Evolutionary conservation across 2,888 invertebrate genomes (phyloP).

Genomic region (Andrena haemorrhoa): DNA sequence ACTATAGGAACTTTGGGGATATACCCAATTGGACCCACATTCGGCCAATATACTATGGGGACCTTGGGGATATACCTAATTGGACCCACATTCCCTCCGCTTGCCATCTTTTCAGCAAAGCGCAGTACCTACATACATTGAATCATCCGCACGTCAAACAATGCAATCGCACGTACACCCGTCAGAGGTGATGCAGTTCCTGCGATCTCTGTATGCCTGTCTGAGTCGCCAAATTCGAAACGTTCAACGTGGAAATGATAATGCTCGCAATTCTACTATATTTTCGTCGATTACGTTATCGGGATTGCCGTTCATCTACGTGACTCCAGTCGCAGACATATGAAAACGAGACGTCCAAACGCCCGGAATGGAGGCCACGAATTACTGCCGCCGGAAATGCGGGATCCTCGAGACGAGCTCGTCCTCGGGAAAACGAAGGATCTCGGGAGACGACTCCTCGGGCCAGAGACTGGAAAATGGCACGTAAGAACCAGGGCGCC

Average conservation of each 20-base stretch:
- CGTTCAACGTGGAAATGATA: constrained; percentile 14
- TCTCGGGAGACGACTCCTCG: constrained; percentile 17
- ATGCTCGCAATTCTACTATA: constrained; percentile 21
- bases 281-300: constrained; percentile 36
- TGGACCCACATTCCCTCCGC: too few relatives aligned
- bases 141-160: constrained; percentile 6
- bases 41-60: too few relatives aligned
- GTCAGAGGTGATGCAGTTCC: background rate
- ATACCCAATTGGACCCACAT: too few relatives aligned
- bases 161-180: constrained; percentile 30
- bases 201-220: background rate
- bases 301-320: constrained; percentile 36
- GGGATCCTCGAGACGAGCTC: constrained; percentile 20
- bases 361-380: constrained; percentile 60
- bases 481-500: constrained; percentile 33
- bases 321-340: constrained; percentile 19
- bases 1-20: too few relatives aligned
- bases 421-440: constrained; percentile 22
- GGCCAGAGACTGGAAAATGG: constrained; percentile 28
- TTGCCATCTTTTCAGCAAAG: too few relatives aligned
- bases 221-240: background rate
- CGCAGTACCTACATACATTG: background rate
- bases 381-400: constrained; percentile 60
- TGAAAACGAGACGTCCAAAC: constrained; percentile 64
- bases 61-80: too few relatives aligned